phyloP scores from a whole-genome alignment of 2,797 vertebrate genomes.

The Bradypus variegatus region DNA sequence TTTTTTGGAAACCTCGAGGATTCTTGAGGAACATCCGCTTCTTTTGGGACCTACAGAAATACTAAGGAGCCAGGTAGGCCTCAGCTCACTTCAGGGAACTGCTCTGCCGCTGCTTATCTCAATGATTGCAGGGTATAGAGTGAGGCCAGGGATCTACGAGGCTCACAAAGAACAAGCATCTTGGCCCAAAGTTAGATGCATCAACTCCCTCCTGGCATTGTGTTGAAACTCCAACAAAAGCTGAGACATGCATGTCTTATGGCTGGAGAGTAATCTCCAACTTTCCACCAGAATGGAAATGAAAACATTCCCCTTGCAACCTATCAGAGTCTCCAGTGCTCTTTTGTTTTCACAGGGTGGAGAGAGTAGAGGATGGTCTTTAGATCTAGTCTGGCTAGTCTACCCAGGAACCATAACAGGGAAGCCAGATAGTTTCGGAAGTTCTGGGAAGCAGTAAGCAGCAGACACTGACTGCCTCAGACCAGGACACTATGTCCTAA shows the following conservation, averaged over 20 bases:
- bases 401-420: neutral
- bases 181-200: neutral
- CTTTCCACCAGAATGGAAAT: neutral
- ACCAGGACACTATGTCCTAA: neutral
- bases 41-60: neutral
- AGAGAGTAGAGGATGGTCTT: neutral
- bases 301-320: neutral
- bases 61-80: neutral
- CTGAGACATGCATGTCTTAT: neutral
- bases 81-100: neutral
- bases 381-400: neutral
- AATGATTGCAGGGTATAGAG: neutral
- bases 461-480: neutral
- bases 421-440: neutral
- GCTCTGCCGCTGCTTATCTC: neutral
- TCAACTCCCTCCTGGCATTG: neutral
- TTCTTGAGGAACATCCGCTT: neutral
- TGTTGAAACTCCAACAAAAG: neutral
- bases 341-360: neutral
- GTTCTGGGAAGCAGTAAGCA: neutral
- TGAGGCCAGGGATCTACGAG: neutral
- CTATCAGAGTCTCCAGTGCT: neutral
- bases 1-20: neutral
- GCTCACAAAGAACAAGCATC: neutral
- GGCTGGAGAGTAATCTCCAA: neutral